Percentiles rank a stretch among this genome's conserved stretches.
Evolutionary conservation across 2,888 invertebrate genomes (phyloP).

Genomic region (Drosophila testacea): DNA sequence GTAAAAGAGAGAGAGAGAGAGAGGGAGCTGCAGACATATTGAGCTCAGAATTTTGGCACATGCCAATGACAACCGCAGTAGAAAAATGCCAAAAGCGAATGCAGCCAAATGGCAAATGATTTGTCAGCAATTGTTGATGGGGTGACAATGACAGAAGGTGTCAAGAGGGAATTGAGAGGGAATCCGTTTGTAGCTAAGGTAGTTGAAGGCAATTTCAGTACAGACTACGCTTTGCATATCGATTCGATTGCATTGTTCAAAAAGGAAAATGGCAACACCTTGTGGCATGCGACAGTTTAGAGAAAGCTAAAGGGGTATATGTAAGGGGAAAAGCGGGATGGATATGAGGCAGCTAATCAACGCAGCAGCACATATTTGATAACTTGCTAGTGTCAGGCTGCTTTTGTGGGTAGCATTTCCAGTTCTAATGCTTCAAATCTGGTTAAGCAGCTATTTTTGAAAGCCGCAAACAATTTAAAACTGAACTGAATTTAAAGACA

Average conservation of each 20-base stretch:
- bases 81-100: conserved; percentile 66
- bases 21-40: conserved; percentile 58
- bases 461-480: neutral
- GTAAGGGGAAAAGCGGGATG: too few relatives aligned
- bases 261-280: conserved; percentile 29
- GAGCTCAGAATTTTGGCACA: conserved; percentile 74
- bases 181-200: conserved; percentile 9
- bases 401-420: neutral
- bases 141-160: conserved; percentile 40
- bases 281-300: conserved; percentile 8
- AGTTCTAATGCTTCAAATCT: neutral
- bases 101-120: conserved; percentile 79
- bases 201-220: conserved; percentile 49
- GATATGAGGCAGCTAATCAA: conserved; percentile 44
- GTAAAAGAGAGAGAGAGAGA: conserved; percentile 15
- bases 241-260: conserved; percentile 47
- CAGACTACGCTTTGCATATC: conserved; percentile 58
- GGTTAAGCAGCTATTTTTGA: conserved; percentile 12
- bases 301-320: conserved; percentile 2
- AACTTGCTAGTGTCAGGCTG: conserved; percentile 44
- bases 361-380: conserved; percentile 27
- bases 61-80: conserved; percentile 76
- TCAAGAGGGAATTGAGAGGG: neutral
- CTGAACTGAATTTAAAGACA: neutral
- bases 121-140: conserved; percentile 75